phyloP scores from a whole-genome alignment of 2,888 invertebrate species.

The Dione juno region DNA sequence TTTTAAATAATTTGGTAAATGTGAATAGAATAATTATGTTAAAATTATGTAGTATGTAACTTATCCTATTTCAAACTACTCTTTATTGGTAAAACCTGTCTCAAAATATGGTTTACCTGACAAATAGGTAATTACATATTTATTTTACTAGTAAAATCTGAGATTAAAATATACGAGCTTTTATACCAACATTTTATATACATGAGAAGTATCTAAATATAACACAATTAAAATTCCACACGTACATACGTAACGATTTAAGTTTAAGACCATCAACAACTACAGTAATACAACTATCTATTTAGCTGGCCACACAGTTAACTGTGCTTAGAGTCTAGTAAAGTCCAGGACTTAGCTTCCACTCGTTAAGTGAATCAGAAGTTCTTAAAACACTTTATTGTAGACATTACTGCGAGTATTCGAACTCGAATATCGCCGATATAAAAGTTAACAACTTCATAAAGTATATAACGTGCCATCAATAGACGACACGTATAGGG shows the following conservation, averaged over 20 bases:
- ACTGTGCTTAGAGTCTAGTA: constrained; percentile 1
- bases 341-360: constrained; percentile 32
- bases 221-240: neutral
- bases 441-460: constrained; percentile 74
- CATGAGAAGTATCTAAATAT: neutral
- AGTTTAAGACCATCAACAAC: constrained; percentile 1
- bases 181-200: neutral
- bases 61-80: too few species aligned
- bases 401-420: constrained; percentile 36
- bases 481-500: constrained; percentile 61
- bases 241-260: constrained; percentile 4
- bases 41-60: too few species aligned
- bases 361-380: constrained; percentile 41
- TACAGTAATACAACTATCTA: constrained; percentile 14
- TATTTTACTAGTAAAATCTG: too few species aligned
- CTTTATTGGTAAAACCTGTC: too few species aligned
- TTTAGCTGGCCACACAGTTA: constrained; percentile 1
- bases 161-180: too few species aligned
- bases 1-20: too few species aligned
- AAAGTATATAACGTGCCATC: constrained; percentile 72
- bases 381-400: constrained; percentile 46
- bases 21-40: too few species aligned
- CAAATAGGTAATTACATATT: too few species aligned
- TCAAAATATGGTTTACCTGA: too few species aligned
- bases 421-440: constrained; percentile 53